Base-by-base conservation (phyloP, 2,797 vertebrate genomes). In the Pelobates cultripes region DNA sequence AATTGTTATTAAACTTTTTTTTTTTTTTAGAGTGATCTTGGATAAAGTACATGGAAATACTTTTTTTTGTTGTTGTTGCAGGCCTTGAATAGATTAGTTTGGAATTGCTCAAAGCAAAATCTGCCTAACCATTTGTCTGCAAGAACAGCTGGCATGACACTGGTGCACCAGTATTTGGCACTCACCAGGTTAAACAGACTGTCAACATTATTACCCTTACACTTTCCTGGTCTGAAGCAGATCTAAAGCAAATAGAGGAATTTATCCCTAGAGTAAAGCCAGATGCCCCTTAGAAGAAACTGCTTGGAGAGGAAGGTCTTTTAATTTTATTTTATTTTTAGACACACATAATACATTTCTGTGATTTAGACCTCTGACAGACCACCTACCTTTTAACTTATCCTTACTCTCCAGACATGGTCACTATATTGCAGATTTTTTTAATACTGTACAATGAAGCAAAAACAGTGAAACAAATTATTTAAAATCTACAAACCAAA, bases 181-280 rank as follows among this genome's bases (percentile, higher is more conserved):
- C 44, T 75, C 43, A 74, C 14, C 44, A 70, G 71, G 81, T 82
- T 83, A 83, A 78, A 78, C 12, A 69, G 76, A 83, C 66, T 75
- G 77, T 84, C 72, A 84, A 79, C 77, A 75, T 44, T 84, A 75
- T 75, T 73, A 83, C 78, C 76, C 70, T 83, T 83, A 83, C 76
- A 83, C 81, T 83, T 82, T 70, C 70, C 81, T 84, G 72, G 72
- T 53, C 66, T 83, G 53, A 13, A 14, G 43, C 76, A 63, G 76
- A 83, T 78, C 64, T 78, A 75, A 79, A 83, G 76, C 71, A 83
- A 83, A 82, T 77, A 78, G 77, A 82, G 81, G 81, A 83, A 70
- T 83, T 83, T 78, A 74, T 55, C 78, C 47, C 76, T 10, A 83
- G 71, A 83, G 70, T 70, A 75, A 75, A 74, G 53, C 81, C 81